Base-by-base conservation (phyloP, 2,113 vertebrate species). In the Rutilus rutilus region DNA sequence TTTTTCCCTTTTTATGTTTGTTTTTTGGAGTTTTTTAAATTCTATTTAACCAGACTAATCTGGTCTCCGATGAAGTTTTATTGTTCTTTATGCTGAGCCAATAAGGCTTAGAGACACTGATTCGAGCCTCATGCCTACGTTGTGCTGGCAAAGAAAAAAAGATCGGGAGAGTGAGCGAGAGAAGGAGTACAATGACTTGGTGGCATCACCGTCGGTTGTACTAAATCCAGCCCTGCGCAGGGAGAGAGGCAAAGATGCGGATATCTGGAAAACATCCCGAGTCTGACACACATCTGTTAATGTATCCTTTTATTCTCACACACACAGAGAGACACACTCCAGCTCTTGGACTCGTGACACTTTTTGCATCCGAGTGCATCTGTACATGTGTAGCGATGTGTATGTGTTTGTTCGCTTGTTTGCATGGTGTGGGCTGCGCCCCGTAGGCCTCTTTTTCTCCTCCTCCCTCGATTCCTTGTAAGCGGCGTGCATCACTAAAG, bases 61-160 rank as follows among this genome's bases (percentile, higher is more conserved):
- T 96, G 93, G 93, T 95, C 94, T 96, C 95, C 90, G 94, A 87
- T 97, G 93, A 96, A 96, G 93, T 96, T 95, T 95, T 93, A 96
- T 96, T 93, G 94, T 97, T 96, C 95, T 92, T 94, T 93, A 92
- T 91, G 93, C 93, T 92, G 90, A 95, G 91, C 95, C 93, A 96
- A 88, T 96, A 94, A 95, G 94, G 94, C 94, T 96, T 96, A 96
- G 92, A 6, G 78, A 92, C 93, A 95, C 93, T 92, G 91, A 91
- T 90, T 89, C 92, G 95, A 94, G 92, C 91, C 92, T 91, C 88
- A 91, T 94, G 88, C 93, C 93, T 91, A 90, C 87, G 92, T 92
- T 91, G 82, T 30, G 59, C 47, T 85, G 85, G 80, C 87, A 87
- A 89, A 91, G 88, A 88, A 86, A 89, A 88, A 78, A 45, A 77